phyloP scores from a whole-genome alignment of 2,113 vertebrate species.

The Hypanus sabinus region DNA sequence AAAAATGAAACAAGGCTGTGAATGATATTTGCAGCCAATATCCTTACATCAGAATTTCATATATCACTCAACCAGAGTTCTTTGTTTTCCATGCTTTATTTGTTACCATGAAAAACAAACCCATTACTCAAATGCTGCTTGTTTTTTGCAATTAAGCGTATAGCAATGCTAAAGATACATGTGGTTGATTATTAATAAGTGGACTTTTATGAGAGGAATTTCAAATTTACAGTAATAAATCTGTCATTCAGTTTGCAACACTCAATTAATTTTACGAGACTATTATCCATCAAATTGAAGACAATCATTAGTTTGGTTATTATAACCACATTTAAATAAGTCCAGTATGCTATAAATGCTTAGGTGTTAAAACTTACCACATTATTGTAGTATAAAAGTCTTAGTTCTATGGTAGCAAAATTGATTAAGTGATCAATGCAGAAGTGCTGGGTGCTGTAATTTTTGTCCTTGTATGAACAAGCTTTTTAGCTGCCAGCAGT shows the following conservation, averaged over 20 bases:
- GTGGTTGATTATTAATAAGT: background rate
- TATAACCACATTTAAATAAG: background rate
- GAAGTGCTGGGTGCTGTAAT: background rate
- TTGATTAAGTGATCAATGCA: background rate
- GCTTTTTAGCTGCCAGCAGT: background rate
- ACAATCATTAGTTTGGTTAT: background rate
- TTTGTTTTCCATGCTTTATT: background rate
- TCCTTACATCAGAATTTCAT: background rate
- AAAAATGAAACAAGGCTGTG: background rate
- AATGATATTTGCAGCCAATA: background rate
- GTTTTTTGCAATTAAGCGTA: background rate
- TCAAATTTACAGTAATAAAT: conserved; percentile 11
- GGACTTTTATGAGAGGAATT: background rate
- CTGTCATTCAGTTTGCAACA: background rate
- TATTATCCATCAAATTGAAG: background rate
- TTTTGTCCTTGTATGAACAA: background rate
- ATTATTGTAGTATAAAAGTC: background rate
- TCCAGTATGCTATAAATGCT: background rate
- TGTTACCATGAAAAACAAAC: background rate
- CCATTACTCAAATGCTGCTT: background rate
- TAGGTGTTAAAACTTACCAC: background rate
- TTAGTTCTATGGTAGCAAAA: background rate
- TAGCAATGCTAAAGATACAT: background rate
- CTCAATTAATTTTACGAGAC: background rate
- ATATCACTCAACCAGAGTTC: background rate